Conservation (phyloP, 1,140 invertebrate species). For the Drosophila suzukii region DNA sequence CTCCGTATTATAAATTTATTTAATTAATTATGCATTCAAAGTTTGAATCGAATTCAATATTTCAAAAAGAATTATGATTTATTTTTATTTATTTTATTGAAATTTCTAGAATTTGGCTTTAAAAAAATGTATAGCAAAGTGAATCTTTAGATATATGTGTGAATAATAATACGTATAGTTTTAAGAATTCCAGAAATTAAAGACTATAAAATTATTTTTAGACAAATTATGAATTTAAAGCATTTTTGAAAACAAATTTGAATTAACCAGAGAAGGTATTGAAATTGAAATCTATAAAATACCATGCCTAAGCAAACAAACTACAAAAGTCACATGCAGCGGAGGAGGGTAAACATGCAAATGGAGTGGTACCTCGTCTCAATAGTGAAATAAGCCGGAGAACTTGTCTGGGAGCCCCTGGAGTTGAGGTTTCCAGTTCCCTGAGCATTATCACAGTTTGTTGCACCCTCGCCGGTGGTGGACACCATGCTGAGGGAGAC, state of each 20-base stretch:
- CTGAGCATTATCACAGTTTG: conserved; percentile 47
- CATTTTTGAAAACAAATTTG: too few relatives aligned
- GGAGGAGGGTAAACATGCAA: conserved; percentile 11
- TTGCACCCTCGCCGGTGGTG: conserved; percentile 15
- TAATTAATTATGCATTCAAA: conserved; percentile 6
- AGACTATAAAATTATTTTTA: not conserved
- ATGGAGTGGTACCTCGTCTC: conserved; percentile 67
- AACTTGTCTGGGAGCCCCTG: conserved; percentile 33
- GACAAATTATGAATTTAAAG: too few relatives aligned
- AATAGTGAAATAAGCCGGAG: conserved; percentile 68
- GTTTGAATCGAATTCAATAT: conserved; percentile 6
- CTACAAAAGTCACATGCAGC: conserved; percentile 12
- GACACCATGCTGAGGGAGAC: conserved; percentile 65
- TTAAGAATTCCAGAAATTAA: not conserved
- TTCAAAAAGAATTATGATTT: conserved; percentile 9
- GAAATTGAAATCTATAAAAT: not conserved
- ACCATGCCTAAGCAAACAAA: conserved; percentile 1
- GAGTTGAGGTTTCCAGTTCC: conserved; percentile 26
- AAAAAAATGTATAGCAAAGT: not conserved
- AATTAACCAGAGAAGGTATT: not conserved
- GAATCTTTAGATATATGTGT: not conserved
- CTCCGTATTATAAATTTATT: conserved; percentile 13
- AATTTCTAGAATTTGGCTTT: not conserved
- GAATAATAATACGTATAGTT: not conserved
- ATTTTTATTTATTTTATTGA: conserved; percentile 1